Conservation (phyloP, 2,888 invertebrate species). For the Cheilosia scutellata region DNA sequence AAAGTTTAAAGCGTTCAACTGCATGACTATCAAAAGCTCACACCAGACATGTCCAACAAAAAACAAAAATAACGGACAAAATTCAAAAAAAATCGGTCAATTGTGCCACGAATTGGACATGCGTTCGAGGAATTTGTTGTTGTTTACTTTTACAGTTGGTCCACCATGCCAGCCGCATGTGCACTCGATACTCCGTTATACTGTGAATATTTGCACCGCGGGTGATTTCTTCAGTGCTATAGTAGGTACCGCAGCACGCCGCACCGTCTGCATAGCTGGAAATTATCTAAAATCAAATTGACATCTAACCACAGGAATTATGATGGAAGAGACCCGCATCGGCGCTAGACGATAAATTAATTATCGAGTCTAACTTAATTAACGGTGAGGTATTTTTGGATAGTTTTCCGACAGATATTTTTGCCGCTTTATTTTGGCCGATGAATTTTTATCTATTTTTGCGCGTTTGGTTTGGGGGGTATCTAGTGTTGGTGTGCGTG, state of each 20-base stretch:
- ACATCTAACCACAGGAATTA: constrained; percentile 74
- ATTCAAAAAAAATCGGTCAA: constrained; percentile 35
- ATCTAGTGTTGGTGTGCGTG: constrained; percentile 41
- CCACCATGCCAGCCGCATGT: neutral
- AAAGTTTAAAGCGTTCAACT: neutral
- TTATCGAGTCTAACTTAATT: constrained; percentile 68
- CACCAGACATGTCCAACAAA: constrained; percentile 50
- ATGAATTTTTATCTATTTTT: constrained; percentile 16
- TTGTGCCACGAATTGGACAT: constrained; percentile 27
- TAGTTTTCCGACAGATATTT: constrained; percentile 11
- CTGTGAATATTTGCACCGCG: constrained; percentile 41
- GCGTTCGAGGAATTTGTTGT: constrained; percentile 64
- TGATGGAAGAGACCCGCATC: constrained; percentile 67
- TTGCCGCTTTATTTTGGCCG: no score
- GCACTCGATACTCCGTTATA: neutral
- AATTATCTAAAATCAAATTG: constrained; percentile 72
- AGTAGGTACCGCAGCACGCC: constrained; percentile 12
- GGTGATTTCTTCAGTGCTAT: constrained; percentile 46
- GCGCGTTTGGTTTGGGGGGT: no score
- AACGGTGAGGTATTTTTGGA: constrained; percentile 60
- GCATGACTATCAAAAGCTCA: constrained; percentile 15
- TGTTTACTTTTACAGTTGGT: neutral
- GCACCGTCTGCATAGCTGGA: constrained; percentile 4
- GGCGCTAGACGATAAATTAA: constrained; percentile 70
- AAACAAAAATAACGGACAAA: constrained; percentile 2